These are phyloP conservation scores for Hyla sarda DNA, from an alignment of 2,113 vertebrate genomes.

Conservation along the genomic window DNA sequence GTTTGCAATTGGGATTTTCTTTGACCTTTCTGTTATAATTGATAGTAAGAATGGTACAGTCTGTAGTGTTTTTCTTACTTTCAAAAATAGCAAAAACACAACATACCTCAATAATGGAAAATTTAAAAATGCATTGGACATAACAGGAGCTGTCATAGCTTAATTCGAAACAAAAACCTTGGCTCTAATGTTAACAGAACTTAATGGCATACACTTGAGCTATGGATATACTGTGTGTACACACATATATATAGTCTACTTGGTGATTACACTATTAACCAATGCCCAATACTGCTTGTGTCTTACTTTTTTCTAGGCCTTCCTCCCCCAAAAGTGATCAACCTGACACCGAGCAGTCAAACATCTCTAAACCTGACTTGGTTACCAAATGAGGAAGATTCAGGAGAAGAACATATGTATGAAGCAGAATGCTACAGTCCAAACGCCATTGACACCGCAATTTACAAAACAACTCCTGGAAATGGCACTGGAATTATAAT, in stretches of 20 bases:
- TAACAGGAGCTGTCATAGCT: neutral
- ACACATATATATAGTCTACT: neutral
- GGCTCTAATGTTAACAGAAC: too few species aligned
- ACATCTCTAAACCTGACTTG: slow-evolving; percentile 81
- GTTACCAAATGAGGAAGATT: slow-evolving; percentile 70
- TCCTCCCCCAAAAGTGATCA: slow-evolving; percentile 78
- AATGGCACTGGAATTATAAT: slow-evolving; percentile 76
- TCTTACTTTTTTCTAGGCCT: slow-evolving; percentile 74
- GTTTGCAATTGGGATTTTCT: too few species aligned
- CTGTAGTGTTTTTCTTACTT: too few species aligned
- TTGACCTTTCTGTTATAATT: too few species aligned
- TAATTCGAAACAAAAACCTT: too few species aligned
- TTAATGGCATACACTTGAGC: too few species aligned
- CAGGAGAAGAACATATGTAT: slow-evolving; percentile 77
- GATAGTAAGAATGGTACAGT: too few species aligned
- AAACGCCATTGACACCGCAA: slow-evolving; percentile 62
- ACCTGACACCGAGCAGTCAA: slow-evolving; percentile 76
- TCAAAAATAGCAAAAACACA: too few species aligned
- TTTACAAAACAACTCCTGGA: slow-evolving; percentile 69
- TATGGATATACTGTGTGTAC: too few species aligned
- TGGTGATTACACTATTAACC: neutral
- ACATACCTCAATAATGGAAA: too few species aligned
- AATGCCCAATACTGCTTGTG: neutral
- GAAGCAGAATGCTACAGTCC: slow-evolving; percentile 76
- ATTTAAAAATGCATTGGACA: too few species aligned